phyloP scores from a whole-genome alignment of 2,888 invertebrate species.

The Aleiodes leptofemur region DNA sequence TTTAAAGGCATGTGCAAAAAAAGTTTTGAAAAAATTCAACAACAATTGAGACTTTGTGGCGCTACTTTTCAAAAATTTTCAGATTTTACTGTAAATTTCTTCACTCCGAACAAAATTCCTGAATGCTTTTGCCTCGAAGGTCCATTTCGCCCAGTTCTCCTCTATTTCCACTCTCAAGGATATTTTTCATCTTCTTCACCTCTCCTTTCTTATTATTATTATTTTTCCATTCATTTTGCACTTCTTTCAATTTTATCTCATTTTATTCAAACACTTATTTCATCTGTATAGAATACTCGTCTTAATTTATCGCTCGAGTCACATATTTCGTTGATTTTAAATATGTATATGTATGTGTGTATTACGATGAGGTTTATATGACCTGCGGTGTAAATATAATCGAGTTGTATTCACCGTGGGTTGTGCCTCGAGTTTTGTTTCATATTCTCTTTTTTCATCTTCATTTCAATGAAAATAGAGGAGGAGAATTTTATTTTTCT shows the following conservation, averaged over 20 bases:
- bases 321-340: slow-evolving; percentile 40
- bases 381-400: slow-evolving; percentile 24
- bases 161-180: neutral
- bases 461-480: slow-evolving; percentile 14
- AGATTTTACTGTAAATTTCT: neutral
- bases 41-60: no score
- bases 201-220: neutral
- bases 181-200: neutral
- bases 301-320: slow-evolving; percentile 48
- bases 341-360: slow-evolving; percentile 29
- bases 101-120: neutral
- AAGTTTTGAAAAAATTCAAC: neutral
- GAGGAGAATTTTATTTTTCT: neutral
- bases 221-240: neutral
- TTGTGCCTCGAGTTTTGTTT: slow-evolving; percentile 34
- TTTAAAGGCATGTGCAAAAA: neutral
- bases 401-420: slow-evolving; percentile 25
- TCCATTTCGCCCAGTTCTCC: no score
- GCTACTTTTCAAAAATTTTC: no score
- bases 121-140: no score
- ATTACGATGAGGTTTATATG: slow-evolving; percentile 36
- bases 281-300: slow-evolving; percentile 46
- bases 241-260: slow-evolving; percentile 44
- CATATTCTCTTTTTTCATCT: slow-evolving; percentile 6
- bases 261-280: slow-evolving; percentile 51